Evolutionary conservation across 2,888 invertebrate species (phyloP), one percentile per base, ranked within the genome.

Genomic region (Sylvicola cinctus): DNA sequence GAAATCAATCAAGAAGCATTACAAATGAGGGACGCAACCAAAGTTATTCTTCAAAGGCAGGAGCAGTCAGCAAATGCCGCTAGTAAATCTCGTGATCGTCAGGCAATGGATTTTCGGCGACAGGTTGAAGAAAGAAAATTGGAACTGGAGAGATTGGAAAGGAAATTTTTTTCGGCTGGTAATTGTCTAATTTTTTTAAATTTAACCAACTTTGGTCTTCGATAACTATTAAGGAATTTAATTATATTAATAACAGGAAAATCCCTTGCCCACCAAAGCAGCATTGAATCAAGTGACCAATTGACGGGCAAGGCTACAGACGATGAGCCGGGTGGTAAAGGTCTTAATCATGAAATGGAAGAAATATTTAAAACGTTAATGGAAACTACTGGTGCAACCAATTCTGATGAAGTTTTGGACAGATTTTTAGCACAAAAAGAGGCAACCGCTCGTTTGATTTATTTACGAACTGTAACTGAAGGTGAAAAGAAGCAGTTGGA

Each of bases 71-170:
- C 74, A 2, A 65, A 74, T 40, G 65, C 68, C 27, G 69, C 72
- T 0, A 73, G 73, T 16, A 72, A 71, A 43, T 61, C 67, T 4
- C 65, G 81, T 1, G 74, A 74, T 6, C 58, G 64, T 0, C 72
- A 73, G 46, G 62, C 70, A 0, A 51, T 63, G 0, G 72, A 68
- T 51, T 74, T 69, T 41, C 69, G 74, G 39, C 70, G 70, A 42
- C 62, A 75, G 35, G 78, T 84, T 14, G 70, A 70, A 16, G 74
- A 74, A 34, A 61, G 79, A 7, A 74, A 71, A 46, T 51, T 66
- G 13, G 80, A 84, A 44, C 50, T 84, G 14, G 81, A 84, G 50
- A 68, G 74, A 34, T 55, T 84, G 37, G 84, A 84, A 46, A 70
- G 78, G 40, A 66, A 75, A 46, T 71, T 83, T 32, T 80, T 80